A percentile compares a stretch with the other conserved stretches of the same genome.
phyloP scores from a whole-genome alignment of 2,113 vertebrate genomes.

The Sisor rabdophorus region DNA sequence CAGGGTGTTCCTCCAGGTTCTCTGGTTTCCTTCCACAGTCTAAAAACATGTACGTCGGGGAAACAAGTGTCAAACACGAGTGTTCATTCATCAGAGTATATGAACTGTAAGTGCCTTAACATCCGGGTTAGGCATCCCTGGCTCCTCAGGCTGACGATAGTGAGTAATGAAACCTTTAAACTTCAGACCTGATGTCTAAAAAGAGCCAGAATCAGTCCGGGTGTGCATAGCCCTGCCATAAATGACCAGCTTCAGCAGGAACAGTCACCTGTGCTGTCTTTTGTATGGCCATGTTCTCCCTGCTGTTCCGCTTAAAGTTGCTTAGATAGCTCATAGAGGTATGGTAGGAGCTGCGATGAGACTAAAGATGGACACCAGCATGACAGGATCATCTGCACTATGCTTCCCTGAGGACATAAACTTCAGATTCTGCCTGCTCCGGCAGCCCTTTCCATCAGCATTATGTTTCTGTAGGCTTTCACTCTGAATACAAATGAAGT shows the following conservation, averaged over 20 bases:
- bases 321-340: constrained; percentile 27
- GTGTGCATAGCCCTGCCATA: not conserved
- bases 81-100: no score
- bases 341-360: constrained; percentile 36
- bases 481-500: constrained; percentile 37
- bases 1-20: no score
- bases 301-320: constrained; percentile 26
- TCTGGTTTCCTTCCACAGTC: no score
- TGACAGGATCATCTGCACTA: constrained; percentile 29
- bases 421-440: constrained; percentile 27
- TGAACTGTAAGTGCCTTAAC: constrained; percentile 66
- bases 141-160: not conserved
- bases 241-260: constrained; percentile 38
- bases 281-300: constrained; percentile 11
- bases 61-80: no score
- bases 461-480: constrained; percentile 22
- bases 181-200: not conserved
- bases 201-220: not conserved
- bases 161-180: constrained; percentile 16
- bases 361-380: constrained; percentile 31
- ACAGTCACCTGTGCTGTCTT: not conserved
- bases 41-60: no score
- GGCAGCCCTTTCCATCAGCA: constrained; percentile 24
- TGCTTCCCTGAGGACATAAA: constrained; percentile 35
- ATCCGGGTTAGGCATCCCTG: constrained; percentile 53